Base-by-base conservation (phyloP, 2,113 vertebrate species). In the Nesogale talazaci region DNA sequence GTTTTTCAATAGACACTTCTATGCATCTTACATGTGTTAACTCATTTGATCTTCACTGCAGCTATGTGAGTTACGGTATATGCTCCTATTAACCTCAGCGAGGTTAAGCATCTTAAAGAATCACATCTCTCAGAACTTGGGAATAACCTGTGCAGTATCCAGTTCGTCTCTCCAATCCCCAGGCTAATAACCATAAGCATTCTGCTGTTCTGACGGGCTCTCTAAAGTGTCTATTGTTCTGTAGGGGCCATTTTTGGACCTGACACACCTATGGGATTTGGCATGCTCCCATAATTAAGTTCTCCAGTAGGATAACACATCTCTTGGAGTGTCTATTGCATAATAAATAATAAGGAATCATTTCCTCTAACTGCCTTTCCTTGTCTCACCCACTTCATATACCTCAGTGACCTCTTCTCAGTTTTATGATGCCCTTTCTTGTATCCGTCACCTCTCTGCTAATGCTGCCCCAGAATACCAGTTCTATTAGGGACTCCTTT, bases 81-180 rank as follows among this genome's bases (percentile, higher is more conserved):
- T 65, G 67, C 19, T 82, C 0, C 82, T 89, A 87, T 31, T 89
- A 87, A 84, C n/a, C 12, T 94, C 20, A 95, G 36, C 90, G 23
- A 90, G 42, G 29, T 74, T 92, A 83, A 88, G 36, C 85, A 86
- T 79, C 23, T 84, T 76, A 87, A 75, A 36, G 82, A 65, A 77
- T 88, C 22, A 72, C 25, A 74, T 75, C 52, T 94, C 4, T 82
- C 46, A 86, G 46, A 90, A 75, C 25, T 83, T 86, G 65, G 0
- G 84, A 83, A 42, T 82, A 90, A 6, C 67, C 46, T 81, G 9
- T 86, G 65, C 22, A 70, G 11, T 77, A 65, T 1, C 42, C 19
- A 89, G 59, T 93, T 95, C 42, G 92, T 52, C 46, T 52, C 8
- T 72, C 56, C 92, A 65, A 88, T 36, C 90, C 36, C 27, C 83